Evolutionary conservation across 2,888 invertebrate species (phyloP).

Genomic region (Lydus trimaculatus): DNA sequence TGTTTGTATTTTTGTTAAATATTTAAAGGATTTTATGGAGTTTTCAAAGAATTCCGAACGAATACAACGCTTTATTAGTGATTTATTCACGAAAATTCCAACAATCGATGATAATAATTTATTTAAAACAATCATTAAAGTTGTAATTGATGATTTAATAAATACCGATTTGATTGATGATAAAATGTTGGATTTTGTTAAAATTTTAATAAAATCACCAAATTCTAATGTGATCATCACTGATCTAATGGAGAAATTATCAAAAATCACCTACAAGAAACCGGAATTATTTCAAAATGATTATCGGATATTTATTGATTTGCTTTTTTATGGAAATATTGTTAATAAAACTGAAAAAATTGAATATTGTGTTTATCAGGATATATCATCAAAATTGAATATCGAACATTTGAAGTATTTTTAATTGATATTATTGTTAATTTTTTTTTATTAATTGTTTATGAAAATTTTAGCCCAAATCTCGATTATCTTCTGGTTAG

Average conservation of each 20-base stretch:
- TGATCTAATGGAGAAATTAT: slow-evolving; percentile 12
- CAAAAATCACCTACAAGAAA: background rate
- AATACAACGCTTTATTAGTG: background rate
- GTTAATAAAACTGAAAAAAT: slow-evolving; percentile 64
- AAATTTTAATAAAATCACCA: background rate
- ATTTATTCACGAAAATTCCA: background rate
- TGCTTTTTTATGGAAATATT: slow-evolving; percentile 63
- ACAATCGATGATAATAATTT: background rate
- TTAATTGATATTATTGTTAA: background rate
- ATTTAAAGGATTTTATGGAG: background rate
- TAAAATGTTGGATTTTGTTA: background rate
- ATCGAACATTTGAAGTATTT: slow-evolving; percentile 25
- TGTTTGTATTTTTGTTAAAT: background rate
- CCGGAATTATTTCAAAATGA: background rate
- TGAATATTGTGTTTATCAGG: slow-evolving; percentile 48
- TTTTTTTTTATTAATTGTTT: slow-evolving; percentile 17
- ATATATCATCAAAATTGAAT: slow-evolving; percentile 33
- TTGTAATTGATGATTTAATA: background rate
- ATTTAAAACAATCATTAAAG: background rate
- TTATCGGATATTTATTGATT: slow-evolving; percentile 60
- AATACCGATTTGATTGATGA: background rate
- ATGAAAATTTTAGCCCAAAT: slow-evolving; percentile 35
- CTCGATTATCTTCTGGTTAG: slow-evolving; percentile 24
- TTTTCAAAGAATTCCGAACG: background rate
- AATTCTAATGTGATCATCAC: background rate